Evolutionary conservation across 1,140 invertebrate genomes (phyloP).

Genomic region (Lordiphosa collinella): DNA sequence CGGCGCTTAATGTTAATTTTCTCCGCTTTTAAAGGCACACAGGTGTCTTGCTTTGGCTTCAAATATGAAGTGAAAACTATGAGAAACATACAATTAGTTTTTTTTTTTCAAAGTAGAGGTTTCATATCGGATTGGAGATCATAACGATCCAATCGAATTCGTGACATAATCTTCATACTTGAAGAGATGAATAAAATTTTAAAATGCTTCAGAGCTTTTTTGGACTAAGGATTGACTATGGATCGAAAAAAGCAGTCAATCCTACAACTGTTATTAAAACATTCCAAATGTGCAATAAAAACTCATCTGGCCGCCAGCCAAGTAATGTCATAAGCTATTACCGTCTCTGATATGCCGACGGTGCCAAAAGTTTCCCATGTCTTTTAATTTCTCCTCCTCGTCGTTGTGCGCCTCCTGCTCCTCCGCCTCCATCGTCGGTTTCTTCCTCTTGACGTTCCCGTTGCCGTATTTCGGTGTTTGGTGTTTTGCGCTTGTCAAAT

Average conservation of each 20-base stretch:
- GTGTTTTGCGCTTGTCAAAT: constrained; percentile 75
- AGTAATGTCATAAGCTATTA: constrained; percentile 6
- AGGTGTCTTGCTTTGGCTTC: too few species aligned
- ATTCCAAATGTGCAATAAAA: constrained; percentile 6
- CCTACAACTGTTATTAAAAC: background rate
- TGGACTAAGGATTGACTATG: too few species aligned
- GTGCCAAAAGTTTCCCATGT: constrained; percentile 12
- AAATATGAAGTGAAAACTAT: too few species aligned
- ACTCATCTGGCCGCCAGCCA: background rate
- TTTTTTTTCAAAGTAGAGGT: too few species aligned
- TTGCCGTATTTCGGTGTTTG: constrained; percentile 29
- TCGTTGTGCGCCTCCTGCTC: background rate
- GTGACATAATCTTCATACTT: too few species aligned
- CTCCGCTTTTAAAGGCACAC: too few species aligned
- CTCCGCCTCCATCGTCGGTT: background rate
- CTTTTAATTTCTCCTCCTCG: constrained; percentile 7
- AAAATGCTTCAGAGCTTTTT: too few species aligned
- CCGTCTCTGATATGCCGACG: constrained; percentile 3
- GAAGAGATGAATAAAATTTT: too few species aligned
- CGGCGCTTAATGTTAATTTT: too few species aligned
- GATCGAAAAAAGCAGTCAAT: constrained; percentile 1
- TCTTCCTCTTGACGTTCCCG: constrained; percentile 12
- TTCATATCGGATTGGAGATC: too few species aligned
- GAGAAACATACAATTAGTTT: too few species aligned
- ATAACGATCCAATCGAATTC: too few species aligned